Conservation (phyloP, 2,888 invertebrate genomes). For the Chesias legatella region DNA sequence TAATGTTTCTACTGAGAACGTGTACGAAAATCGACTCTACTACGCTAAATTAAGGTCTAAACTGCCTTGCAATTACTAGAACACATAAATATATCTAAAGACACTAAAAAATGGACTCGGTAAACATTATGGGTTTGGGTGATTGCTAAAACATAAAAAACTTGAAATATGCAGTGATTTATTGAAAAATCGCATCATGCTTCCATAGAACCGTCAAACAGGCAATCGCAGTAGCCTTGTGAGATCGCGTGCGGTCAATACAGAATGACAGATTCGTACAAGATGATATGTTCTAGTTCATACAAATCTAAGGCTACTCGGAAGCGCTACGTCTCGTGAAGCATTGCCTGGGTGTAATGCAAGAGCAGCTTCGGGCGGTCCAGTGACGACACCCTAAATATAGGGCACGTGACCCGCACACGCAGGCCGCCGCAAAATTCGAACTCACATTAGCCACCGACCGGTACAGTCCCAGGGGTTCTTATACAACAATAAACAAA, state of each 20-base stretch:
- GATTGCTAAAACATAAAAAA: slow-evolving; percentile 38
- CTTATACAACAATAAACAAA: slow-evolving; percentile 45
- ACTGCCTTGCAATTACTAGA: slow-evolving; percentile 33
- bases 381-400: slow-evolving; percentile 63
- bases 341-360: slow-evolving; percentile 59
- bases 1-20: slow-evolving; percentile 55
- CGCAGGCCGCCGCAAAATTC: slow-evolving; percentile 55
- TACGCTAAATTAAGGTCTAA: slow-evolving; percentile 40
- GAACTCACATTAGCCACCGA: slow-evolving; percentile 75
- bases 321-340: slow-evolving; percentile 43
- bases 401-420: slow-evolving; percentile 70
- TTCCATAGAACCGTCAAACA: slow-evolving; percentile 25
- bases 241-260: slow-evolving; percentile 54
- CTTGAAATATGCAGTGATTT: slow-evolving; percentile 33
- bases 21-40: slow-evolving; percentile 49
- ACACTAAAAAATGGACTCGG: slow-evolving; percentile 39
- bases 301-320: slow-evolving; percentile 36
- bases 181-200: slow-evolving; percentile 28
- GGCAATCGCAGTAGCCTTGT: slow-evolving; percentile 40
- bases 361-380: slow-evolving; percentile 57
- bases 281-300: slow-evolving; percentile 39
- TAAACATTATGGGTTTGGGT: slow-evolving; percentile 33
- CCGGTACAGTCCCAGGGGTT: slow-evolving; percentile 61
- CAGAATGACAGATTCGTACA: slow-evolving; percentile 41
- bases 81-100: slow-evolving; percentile 51